These are phyloP conservation scores for Oryzias melastigma DNA, from an alignment of 2,113 vertebrate genomes.

Conservation along the genomic window DNA sequence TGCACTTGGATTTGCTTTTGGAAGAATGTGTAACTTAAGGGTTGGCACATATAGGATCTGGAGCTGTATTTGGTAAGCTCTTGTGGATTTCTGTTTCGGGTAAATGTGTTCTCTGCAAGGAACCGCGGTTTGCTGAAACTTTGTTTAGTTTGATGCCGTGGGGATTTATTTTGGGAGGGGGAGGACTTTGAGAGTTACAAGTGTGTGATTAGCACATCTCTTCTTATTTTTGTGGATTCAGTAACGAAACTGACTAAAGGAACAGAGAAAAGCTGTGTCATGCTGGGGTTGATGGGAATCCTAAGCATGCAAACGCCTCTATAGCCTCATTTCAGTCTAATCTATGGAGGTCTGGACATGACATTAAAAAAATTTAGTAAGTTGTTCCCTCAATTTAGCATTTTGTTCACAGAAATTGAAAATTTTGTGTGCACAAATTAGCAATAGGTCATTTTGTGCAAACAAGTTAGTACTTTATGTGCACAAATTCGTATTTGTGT, in stretches of 20 bases:
- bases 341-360: too few species aligned
- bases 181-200: slow-evolving; percentile 18
- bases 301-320: slow-evolving; percentile 16
- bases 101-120: slow-evolving; percentile 54
- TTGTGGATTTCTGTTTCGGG: slow-evolving; percentile 26
- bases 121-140: slow-evolving; percentile 37
- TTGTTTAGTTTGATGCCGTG: slow-evolving; percentile 46
- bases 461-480: too few species aligned
- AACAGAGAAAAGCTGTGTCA: slow-evolving; percentile 27
- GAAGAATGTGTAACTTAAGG: slow-evolving; percentile 26
- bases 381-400: too few species aligned
- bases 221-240: slow-evolving; percentile 20
- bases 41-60: slow-evolving; percentile 51
- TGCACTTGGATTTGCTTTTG: not conserved
- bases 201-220: slow-evolving; percentile 35
- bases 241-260: slow-evolving; percentile 6
- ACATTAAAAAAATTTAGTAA: too few species aligned
- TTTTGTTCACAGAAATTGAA: too few species aligned
- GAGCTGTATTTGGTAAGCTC: slow-evolving; percentile 47
- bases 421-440: too few species aligned
- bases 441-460: too few species aligned
- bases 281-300: slow-evolving; percentile 16
- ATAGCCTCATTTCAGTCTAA: slow-evolving; percentile 33
- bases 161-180: slow-evolving; percentile 38
- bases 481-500: too few species aligned